Percentiles rank a stretch among this genome's conserved stretches.
Conservation (phyloP, 2,888 invertebrate genomes). For the Brenthis daphne region DNA sequence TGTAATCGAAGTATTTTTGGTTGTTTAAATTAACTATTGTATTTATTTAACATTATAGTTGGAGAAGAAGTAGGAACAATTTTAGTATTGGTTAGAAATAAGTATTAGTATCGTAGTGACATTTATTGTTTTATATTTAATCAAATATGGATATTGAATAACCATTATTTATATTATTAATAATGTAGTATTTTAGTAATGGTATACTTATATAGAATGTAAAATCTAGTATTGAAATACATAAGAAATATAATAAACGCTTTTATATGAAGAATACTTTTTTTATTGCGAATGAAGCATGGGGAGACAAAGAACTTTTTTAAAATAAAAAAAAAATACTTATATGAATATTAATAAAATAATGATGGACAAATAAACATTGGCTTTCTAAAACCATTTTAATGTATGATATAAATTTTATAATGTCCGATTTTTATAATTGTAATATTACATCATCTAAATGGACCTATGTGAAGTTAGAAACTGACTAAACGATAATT, state of each 20-base stretch:
- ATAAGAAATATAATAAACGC: neutral
- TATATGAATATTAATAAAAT: no score
- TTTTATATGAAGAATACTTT: neutral
- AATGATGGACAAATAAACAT: no score
- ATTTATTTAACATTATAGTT: slow-evolving; percentile 15
- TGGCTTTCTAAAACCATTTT: no score
- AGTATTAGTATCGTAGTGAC: slow-evolving; percentile 21
- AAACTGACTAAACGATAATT: no score
- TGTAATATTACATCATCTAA: no score
- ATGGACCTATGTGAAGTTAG: no score
- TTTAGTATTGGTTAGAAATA: slow-evolving; percentile 31
- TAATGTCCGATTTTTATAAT: no score
- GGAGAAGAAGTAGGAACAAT: slow-evolving; percentile 10
- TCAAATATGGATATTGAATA: neutral
- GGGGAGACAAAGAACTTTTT: no score
- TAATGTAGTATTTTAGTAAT: neutral
- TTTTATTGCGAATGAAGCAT: neutral
- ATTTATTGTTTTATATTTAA: slow-evolving; percentile 10
- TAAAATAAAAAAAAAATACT: no score
- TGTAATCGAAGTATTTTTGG: slow-evolving; percentile 55
- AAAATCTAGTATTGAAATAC: no score
- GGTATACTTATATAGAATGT: no score
- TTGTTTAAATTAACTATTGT: slow-evolving; percentile 20
- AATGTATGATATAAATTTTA: no score
- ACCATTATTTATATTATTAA: neutral